Percentiles rank a stretch among this genome's conserved stretches.
Evolutionary conservation across 2,797 vertebrate species (phyloP).

Genomic region (Hypotaenidia philippensis): DNA sequence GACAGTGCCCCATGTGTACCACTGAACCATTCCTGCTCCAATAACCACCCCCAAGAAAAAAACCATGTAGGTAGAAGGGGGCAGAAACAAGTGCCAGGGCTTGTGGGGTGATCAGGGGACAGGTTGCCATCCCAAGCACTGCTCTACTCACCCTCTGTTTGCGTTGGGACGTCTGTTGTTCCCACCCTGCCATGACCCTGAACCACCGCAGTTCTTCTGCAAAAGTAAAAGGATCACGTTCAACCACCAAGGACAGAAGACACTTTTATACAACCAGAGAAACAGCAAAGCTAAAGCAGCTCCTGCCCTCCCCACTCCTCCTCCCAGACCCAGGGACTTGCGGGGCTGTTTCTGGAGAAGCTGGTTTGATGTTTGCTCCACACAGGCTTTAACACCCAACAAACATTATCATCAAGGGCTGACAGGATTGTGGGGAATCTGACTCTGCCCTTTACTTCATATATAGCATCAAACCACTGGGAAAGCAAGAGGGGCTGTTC

Average conservation of each 20-base stretch:
- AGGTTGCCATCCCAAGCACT: neutral
- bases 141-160: conserved; percentile 29
- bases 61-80: rapidly evolving
- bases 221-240: neutral
- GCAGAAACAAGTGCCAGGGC: neutral
- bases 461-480: neutral
- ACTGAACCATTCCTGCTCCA: neutral
- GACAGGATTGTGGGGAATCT: neutral
- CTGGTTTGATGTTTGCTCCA: neutral
- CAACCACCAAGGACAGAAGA: neutral
- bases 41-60: neutral
- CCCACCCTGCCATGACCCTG: neutral
- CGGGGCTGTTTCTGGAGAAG: neutral
- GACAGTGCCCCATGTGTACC: neutral
- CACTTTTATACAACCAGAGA: neutral
- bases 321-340: neutral
- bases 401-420: neutral
- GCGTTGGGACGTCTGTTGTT: neutral
- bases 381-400: neutral
- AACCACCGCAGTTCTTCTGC: conserved; percentile 38
- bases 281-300: neutral
- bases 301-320: neutral
- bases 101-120: no score
- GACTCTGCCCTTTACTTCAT: neutral
- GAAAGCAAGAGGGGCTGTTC: neutral